A percentile compares a stretch with the other conserved stretches of the same genome.
Conservation (phyloP, 1,140 invertebrate species). For the Halotydeus destructor region DNA sequence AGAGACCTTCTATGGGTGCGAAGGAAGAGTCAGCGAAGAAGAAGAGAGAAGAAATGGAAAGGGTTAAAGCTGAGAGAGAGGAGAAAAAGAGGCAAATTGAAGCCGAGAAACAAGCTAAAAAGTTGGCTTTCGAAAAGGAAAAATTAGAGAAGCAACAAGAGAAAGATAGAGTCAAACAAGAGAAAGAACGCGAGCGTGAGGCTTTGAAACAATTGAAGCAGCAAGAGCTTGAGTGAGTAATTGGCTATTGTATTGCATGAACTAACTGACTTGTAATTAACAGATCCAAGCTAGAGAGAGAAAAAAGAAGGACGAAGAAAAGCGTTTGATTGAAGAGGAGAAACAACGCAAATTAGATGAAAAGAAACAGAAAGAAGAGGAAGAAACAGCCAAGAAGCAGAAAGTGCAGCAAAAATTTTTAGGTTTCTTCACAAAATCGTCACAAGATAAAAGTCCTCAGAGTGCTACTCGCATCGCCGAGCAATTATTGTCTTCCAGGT, state of each 20-base stretch:
- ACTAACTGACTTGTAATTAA: neutral
- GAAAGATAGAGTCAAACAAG: slow-evolving; percentile 6
- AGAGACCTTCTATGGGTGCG: too few relatives aligned
- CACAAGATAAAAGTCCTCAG: slow-evolving; percentile 16
- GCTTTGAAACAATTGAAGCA: neutral
- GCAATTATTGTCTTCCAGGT: neutral
- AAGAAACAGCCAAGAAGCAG: slow-evolving; percentile 34
- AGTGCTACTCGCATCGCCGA: slow-evolving; percentile 21
- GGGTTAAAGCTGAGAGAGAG: slow-evolving; percentile 4
- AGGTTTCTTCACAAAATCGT: slow-evolving; percentile 55
- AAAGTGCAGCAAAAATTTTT: slow-evolving; percentile 34
- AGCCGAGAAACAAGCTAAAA: slow-evolving; percentile 13
- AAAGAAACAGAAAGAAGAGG: slow-evolving; percentile 21
- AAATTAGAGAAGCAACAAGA: slow-evolving; percentile 4
- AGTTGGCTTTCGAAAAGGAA: slow-evolving; percentile 14
- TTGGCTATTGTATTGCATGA: neutral
- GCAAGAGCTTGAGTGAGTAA: neutral
- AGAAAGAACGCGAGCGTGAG: slow-evolving; percentile 9
- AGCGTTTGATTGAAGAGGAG: slow-evolving; percentile 9
- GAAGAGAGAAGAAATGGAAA: neutral
- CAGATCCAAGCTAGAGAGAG: neutral
- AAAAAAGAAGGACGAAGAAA: slow-evolving; percentile 3
- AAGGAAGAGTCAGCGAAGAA: neutral
- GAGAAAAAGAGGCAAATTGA: slow-evolving; percentile 6
- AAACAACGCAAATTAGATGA: slow-evolving; percentile 20